Evolutionary conservation across 53 echinoderm and acorn worm species (phyloP), one percentile per base, ranked within the genome.

Genomic region (Echinometra lucunter): DNA sequence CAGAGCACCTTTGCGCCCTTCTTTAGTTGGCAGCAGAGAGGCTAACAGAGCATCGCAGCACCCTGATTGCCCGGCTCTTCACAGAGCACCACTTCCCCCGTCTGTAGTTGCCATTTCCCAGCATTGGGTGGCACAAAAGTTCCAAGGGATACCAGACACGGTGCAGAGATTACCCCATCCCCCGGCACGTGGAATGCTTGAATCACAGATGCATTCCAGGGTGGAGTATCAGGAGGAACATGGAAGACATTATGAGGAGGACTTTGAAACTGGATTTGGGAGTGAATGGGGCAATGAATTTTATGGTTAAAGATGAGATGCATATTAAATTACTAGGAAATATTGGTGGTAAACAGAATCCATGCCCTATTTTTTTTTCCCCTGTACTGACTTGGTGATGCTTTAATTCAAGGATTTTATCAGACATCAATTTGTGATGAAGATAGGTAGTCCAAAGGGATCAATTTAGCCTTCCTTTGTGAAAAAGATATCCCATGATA

Each of bases 51-150:
- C 81, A 81, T 25, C 44, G 6, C 42, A 9, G 19, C 44, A 7
- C 44, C 44, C 44, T 23, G 6, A 42, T 1, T 44, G 21, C 63
- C 63, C 17, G 21, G 63, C 19, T 63, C 4, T 63, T 63, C 63
- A 63, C 63, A 74, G 74, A 74, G 81, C 81, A 21, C 44, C 40
- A 42, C 16, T 85, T n/a, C 49, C 3, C 47, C 53, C 85, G 28
- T 27, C 85, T n/a, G 85, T 49, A 45, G 85, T 85, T 85, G 30
- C 85, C n/a, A 12, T 49, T 30, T 85, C 45, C n/a, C 85, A 45
- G 49, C 45, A 85, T 16, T n/a, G 23, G 27, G n/a, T 49, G 45
- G 47, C 85, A 47, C 85, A 85, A 28, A 85, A 85, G 49, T 85
- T 85, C 13, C 23, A 27, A 85, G 49, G 74, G 32, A 11, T 18